A percentile compares a stretch with the other conserved stretches of the same genome.
Conservation (phyloP, 2,797 vertebrate species). For the Lepilemur ruficaudatus region DNA sequence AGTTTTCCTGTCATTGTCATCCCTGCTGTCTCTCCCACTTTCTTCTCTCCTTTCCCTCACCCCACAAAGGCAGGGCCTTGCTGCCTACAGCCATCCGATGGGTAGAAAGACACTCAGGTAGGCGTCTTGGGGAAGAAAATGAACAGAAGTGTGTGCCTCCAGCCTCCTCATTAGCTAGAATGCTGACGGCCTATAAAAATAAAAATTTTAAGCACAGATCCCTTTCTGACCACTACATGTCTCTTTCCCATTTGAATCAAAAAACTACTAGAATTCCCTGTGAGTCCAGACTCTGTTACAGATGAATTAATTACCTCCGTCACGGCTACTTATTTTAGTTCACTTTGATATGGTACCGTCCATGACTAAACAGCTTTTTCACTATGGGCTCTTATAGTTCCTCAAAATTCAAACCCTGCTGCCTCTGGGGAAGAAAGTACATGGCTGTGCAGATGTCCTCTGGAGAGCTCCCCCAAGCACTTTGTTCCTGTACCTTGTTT, state of each 20-base stretch:
- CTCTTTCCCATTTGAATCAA: constrained; percentile 14
- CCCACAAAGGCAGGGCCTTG: background rate
- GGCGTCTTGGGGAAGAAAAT: background rate
- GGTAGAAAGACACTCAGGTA: background rate
- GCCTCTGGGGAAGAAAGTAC: background rate
- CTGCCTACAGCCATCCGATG: background rate
- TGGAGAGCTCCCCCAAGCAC: background rate
- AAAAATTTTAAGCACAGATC: background rate
- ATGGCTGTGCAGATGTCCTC: background rate
- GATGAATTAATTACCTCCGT: background rate
- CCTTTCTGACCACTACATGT: background rate
- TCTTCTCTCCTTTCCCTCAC: background rate
- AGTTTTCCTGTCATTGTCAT: background rate
- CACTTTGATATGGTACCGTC: background rate
- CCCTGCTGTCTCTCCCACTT: background rate
- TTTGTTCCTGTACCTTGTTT: constrained; percentile 7
- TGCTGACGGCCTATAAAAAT: background rate
- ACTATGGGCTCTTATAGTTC: background rate
- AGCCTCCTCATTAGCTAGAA: background rate
- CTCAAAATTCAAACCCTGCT: background rate
- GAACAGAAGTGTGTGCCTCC: background rate
- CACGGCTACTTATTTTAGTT: background rate
- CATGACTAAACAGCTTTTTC: constrained; percentile 34
- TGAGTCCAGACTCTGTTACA: constrained; percentile 11
- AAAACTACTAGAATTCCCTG: constrained; percentile 42